Evolutionary conservation across 2,888 invertebrate species (phyloP).

Genomic region (Poecilobothrus nobilitatus): DNA sequence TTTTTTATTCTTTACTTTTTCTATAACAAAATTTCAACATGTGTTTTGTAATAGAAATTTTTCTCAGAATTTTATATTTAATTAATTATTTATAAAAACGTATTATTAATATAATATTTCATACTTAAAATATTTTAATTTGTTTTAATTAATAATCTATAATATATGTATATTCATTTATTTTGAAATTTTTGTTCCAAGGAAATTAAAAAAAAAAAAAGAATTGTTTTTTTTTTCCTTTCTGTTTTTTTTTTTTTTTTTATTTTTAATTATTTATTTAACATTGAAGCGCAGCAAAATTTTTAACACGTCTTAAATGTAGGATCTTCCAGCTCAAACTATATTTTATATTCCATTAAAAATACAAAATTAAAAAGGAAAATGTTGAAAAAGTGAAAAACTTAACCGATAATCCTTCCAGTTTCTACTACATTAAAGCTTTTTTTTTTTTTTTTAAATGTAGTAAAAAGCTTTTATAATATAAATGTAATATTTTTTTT

Average conservation of each 20-base stretch:
- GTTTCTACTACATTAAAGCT: no score
- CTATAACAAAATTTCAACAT: not conserved
- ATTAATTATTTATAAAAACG: not conserved
- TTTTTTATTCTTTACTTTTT: not conserved
- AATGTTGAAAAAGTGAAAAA: not conserved
- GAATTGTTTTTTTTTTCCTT: not conserved
- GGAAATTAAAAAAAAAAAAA: no score
- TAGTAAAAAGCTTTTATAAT: no score
- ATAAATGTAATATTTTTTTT: no score
- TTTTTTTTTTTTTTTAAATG: no score
- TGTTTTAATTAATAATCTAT: not conserved
- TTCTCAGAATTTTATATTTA: not conserved
- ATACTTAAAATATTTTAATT: no score
- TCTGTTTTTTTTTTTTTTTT: not conserved
- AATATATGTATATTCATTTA: not conserved
- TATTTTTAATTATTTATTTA: not conserved
- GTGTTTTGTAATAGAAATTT: not conserved
- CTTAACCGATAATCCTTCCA: no score
- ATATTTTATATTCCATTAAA: not conserved
- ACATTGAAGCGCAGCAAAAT: constrained; percentile 4
- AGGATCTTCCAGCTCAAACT: constrained; percentile 6
- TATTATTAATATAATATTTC: no score
- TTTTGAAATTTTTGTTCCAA: not conserved
- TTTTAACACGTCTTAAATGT: constrained; percentile 4
- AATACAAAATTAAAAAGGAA: not conserved